A percentile compares a stretch with the other conserved stretches of the same genome.
Conservation (phyloP, 2,113 vertebrate genomes). For the Camelus bactrianus region DNA sequence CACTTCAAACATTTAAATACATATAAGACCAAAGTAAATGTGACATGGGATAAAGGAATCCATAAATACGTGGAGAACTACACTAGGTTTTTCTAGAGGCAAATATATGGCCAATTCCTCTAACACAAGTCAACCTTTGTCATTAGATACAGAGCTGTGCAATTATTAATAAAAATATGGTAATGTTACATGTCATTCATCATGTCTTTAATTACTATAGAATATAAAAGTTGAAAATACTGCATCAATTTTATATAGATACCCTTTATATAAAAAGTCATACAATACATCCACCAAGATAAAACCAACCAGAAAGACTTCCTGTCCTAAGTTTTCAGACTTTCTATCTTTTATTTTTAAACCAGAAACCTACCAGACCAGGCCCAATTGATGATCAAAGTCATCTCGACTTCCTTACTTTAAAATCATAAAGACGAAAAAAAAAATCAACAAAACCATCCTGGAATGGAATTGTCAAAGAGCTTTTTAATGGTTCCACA, state of each 20-base stretch:
- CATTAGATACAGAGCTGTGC: constrained; percentile 86
- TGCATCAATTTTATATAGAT: constrained; percentile 94
- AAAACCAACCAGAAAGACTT: constrained; percentile 82
- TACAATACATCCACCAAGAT: constrained; percentile 86
- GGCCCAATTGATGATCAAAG: constrained; percentile 70
- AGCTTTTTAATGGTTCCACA: constrained; percentile 67
- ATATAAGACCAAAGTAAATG: constrained; percentile 86
- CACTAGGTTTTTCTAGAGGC: constrained; percentile 75
- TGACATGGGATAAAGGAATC: constrained; percentile 84
- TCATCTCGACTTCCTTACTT: constrained; percentile 75
- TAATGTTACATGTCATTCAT: constrained; percentile 90
- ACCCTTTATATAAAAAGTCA: constrained; percentile 93
- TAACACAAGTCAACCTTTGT: constrained; percentile 84
- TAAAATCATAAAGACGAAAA: constrained; percentile 70
- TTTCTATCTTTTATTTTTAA: constrained; percentile 81
- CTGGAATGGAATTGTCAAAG: constrained; percentile 82
- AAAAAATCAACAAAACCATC: constrained; percentile 64
- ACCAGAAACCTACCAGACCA: constrained; percentile 82
- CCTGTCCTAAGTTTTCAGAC: constrained; percentile 82
- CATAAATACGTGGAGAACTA: constrained; percentile 87
- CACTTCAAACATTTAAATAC: constrained; percentile 94
- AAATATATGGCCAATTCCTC: constrained; percentile 82
- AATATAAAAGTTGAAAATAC: constrained; percentile 95
- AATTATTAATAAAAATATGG: constrained; percentile 91
- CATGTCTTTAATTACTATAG: constrained; percentile 88